phyloP scores from a whole-genome alignment of 2,888 invertebrate species.

The Oscheius sp. region DNA sequence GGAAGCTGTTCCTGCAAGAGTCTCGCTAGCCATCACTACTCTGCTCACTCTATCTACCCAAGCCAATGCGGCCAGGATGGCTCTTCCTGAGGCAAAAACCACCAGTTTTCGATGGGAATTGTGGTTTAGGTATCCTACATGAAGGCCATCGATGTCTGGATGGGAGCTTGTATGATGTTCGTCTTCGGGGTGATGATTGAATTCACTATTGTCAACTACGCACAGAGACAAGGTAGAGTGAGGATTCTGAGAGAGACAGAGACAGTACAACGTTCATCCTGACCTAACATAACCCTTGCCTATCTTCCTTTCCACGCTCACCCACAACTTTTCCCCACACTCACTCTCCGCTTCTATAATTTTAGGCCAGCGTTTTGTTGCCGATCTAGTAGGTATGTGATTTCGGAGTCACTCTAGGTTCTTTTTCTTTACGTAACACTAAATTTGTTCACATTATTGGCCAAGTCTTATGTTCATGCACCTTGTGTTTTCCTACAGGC shows the following conservation, averaged over 20 bases:
- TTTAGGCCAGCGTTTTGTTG: constrained; percentile 6
- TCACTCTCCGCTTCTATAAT: background rate
- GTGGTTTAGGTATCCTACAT: constrained; percentile 55
- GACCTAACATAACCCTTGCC: background rate
- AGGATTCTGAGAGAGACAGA: background rate
- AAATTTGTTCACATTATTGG: background rate
- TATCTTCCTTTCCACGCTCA: no score
- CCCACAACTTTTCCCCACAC: background rate
- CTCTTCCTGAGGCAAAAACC: constrained; percentile 67
- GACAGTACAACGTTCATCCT: background rate
- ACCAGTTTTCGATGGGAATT: background rate
- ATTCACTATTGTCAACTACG: constrained; percentile 66
- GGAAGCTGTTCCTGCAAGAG: constrained; percentile 77
- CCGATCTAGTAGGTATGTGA: constrained; percentile 8
- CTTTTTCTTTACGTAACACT: background rate
- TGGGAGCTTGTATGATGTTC: constrained; percentile 69
- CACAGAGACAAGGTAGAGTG: constrained; percentile 60
- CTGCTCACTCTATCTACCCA: constrained; percentile 72
- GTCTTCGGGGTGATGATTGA: constrained; percentile 68
- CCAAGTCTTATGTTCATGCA: no score
- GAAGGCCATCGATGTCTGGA: constrained; percentile 70
- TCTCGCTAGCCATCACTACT: constrained; percentile 73
- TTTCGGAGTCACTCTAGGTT: background rate
- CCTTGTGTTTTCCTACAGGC: constrained; percentile 41
- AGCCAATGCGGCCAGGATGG: constrained; percentile 70